Evolutionary conservation across 92 coral and sea anemone genomes (phyloP), one percentile per base, ranked within the genome.

Genomic region (Phymanthus crucifer): DNA sequence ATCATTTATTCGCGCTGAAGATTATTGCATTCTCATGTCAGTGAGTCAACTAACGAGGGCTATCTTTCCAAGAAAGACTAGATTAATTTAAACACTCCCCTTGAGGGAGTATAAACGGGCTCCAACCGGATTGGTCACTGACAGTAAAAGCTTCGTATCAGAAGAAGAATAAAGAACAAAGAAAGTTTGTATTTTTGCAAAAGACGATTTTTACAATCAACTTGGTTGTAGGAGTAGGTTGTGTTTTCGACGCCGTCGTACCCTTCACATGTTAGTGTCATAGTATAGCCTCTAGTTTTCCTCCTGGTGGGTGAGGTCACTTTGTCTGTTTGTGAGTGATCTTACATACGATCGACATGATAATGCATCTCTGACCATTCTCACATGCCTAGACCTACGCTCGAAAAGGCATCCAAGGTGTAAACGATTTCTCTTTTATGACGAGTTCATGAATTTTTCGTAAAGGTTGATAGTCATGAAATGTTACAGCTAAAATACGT

Each of bases 181-280:
- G 80, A 82, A 75, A 73, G 86, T 73, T 82, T 82, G 86, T 82
- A 82, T 82, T 82, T 82, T 82, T 82, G 73, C 79, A 82, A 82
- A 82, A 75, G 86, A 82, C 72, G 71, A 82, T 82, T 82, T 82
- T 69, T 82, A 82, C 76, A 75, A 74, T 82, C 86, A 50, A 69
- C 31, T 43, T 73, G 76, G 76, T 61, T 72, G 79, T 70, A 52
- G 75, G 65, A 74, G 68, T 71, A 73, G 80, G 11, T 35, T 57
- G 67, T 82, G 77, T 82, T 82, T 71, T 70, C 46, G 83, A 64
- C 83, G 19, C 81, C 52, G 68, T 61, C 68, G 68, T 61, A 61
- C 14, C 29, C 68, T 61, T 61, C 68, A 61, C 34, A 27, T 61
- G 18, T 61, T 61, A 61, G 68, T 61, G 68, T 61, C 34, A 34